Evolutionary conservation across 2,888 invertebrate genomes (phyloP).

Genomic region (Sthenelais limicola): DNA sequence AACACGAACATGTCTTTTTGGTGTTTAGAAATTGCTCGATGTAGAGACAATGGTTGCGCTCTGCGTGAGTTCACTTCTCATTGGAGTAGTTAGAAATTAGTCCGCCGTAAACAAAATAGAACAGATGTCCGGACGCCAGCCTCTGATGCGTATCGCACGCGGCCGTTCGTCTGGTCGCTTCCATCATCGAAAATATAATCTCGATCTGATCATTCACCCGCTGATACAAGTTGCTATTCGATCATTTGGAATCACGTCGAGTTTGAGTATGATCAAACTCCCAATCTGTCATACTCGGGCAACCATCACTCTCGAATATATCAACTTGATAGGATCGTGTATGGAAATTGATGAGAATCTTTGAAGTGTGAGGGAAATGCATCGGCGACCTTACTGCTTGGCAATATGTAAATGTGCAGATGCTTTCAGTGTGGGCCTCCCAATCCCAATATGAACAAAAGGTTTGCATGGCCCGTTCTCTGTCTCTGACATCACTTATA

Average conservation of each 20-base stretch:
- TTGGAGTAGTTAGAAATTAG: slow-evolving; percentile 31
- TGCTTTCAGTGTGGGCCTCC: neutral
- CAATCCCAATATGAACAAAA: slow-evolving; percentile 22
- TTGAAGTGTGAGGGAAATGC: slow-evolving; percentile 4
- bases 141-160: slow-evolving; percentile 1
- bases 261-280: slow-evolving; percentile 3
- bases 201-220: too few relatives aligned
- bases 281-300: slow-evolving; percentile 35
- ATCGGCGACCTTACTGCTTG: slow-evolving; percentile 3
- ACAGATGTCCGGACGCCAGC: slow-evolving; percentile 16
- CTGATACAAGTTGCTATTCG: too few relatives aligned
- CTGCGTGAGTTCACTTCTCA: slow-evolving; percentile 6
- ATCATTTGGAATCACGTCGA: slow-evolving; percentile 21
- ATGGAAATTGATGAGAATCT: slow-evolving; percentile 20
- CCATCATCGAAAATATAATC: too few relatives aligned
- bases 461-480: neutral
- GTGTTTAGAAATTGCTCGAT: too few relatives aligned
- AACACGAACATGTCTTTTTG: slow-evolving; percentile 5
- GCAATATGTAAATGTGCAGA: slow-evolving; percentile 32
- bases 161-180: neutral
- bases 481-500: slow-evolving; percentile 24
- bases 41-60: too few relatives aligned
- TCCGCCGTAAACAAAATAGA: slow-evolving; percentile 25
- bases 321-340: slow-evolving; percentile 12
- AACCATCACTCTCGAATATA: neutral